Percentiles rank a stretch among this genome's conserved stretches.
Conservation (phyloP, 2,797 vertebrate species). For the Trichosurus vulpecula region DNA sequence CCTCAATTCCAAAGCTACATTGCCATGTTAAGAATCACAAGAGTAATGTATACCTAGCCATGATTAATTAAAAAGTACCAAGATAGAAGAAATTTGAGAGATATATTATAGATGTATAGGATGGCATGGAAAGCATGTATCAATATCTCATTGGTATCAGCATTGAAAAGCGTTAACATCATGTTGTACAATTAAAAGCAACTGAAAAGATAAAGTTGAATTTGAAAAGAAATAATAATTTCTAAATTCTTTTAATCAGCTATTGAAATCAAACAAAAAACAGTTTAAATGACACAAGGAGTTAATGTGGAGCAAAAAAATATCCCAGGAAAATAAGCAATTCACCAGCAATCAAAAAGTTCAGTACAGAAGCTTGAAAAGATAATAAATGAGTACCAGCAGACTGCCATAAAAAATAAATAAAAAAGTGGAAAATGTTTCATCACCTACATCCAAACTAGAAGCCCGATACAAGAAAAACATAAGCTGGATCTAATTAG, state of each 20-base stretch:
- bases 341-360: neutral
- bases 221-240: neutral
- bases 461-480: neutral
- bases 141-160: neutral
- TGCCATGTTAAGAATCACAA: neutral
- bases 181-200: neutral
- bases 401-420: neutral
- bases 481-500: neutral
- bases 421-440: neutral
- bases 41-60: neutral
- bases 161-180: neutral
- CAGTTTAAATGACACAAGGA: neutral
- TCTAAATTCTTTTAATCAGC: neutral
- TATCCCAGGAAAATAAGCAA: too few relatives aligned
- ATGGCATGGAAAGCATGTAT: neutral
- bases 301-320: neutral
- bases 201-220: neutral
- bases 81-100: neutral
- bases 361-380: neutral
- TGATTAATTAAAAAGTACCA: too few relatives aligned
- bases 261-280: neutral
- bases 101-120: neutral
- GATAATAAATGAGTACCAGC: neutral
- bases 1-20: neutral
- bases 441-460: neutral